Evolutionary conservation across 2,888 invertebrate species (phyloP).

Genomic region (Xiphydria camelus): DNA sequence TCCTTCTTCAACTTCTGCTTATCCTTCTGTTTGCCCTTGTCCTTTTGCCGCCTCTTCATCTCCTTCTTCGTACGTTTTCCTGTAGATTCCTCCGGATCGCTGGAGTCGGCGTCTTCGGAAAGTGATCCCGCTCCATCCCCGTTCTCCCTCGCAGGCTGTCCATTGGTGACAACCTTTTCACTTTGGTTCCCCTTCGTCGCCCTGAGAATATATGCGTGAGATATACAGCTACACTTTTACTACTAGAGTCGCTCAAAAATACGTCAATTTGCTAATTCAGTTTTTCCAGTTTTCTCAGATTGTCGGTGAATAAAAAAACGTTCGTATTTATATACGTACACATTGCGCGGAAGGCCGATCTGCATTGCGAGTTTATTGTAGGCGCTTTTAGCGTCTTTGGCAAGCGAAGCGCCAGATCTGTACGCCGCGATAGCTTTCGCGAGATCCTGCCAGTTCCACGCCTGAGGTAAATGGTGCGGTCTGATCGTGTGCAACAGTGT

Average conservation of each 20-base stretch:
- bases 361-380: slow-evolving; percentile 58
- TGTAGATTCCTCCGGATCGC: slow-evolving; percentile 11
- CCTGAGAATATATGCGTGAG: too few species aligned
- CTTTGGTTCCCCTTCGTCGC: slow-evolving; percentile 37
- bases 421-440: slow-evolving; percentile 52
- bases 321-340: slow-evolving; percentile 28
- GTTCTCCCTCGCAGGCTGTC: slow-evolving; percentile 24
- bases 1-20: slow-evolving; percentile 59
- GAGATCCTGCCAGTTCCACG: slow-evolving; percentile 57
- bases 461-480: slow-evolving; percentile 41
- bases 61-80: slow-evolving; percentile 31
- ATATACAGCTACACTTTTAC: too few species aligned
- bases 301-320: slow-evolving; percentile 1
- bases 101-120: too few species aligned
- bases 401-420: slow-evolving; percentile 50
- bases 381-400: slow-evolving; percentile 57
- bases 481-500: slow-evolving; percentile 59
- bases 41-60: slow-evolving; percentile 48
- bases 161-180: slow-evolving; percentile 37
- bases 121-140: slow-evolving; percentile 26
- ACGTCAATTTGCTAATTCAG: too few species aligned
- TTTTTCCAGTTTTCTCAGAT: neutral
- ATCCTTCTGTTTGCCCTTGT: slow-evolving; percentile 46
- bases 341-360: slow-evolving; percentile 49
- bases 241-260: slow-evolving; percentile 2